phyloP scores from a whole-genome alignment of 2,797 vertebrate genomes.

The Rhinichthys osculus region DNA sequence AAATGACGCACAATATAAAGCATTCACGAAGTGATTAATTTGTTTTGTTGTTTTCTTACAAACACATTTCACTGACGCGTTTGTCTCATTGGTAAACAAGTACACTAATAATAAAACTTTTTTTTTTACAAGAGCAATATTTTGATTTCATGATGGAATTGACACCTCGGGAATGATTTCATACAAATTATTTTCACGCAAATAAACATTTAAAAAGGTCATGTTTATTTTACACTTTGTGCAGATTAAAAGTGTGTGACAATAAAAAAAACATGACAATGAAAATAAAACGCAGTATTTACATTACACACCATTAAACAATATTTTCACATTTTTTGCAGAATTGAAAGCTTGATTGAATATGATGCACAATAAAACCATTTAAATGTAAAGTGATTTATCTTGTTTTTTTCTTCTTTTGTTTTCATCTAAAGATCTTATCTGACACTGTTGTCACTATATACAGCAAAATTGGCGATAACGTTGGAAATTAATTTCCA shows the following conservation, averaged over 20 bases:
- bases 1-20: too few relatives aligned
- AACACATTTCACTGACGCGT: background rate
- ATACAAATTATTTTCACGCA: background rate
- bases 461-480: background rate
- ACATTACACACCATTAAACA: background rate
- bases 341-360: background rate
- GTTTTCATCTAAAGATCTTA: background rate
- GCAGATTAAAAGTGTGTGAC: too few relatives aligned
- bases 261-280: too few relatives aligned
- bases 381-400: background rate
- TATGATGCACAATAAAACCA: background rate
- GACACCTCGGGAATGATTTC: background rate
- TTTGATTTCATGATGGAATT: background rate
- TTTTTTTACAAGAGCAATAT: background rate
- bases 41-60: too few relatives aligned
- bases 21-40: too few relatives aligned
- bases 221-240: too few relatives aligned
- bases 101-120: too few relatives aligned
- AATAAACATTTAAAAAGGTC: background rate
- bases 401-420: background rate
- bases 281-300: background rate
- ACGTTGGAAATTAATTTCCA: background rate
- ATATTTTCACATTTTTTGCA: background rate
- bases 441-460: background rate
- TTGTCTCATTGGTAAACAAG: background rate